Base-by-base conservation (phyloP, 2,888 invertebrate genomes). In the Copidosoma aretas region DNA sequence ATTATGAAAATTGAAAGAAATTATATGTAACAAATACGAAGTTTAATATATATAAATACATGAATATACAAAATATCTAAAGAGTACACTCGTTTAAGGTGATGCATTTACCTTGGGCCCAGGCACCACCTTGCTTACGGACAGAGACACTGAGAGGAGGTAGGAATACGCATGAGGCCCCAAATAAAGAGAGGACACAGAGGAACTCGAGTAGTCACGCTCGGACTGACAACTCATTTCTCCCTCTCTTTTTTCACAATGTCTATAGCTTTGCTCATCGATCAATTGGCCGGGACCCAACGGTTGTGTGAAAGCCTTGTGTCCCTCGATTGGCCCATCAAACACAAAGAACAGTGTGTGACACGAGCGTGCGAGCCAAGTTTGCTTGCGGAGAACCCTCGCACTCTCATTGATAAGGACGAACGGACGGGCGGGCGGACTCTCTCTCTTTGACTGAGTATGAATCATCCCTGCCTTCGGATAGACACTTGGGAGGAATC, bases 101-200 rank as follows among this genome's bases (percentile, higher is more conserved):
- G 83, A 83, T 82, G 83, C 83, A 84, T 82, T 84, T 84, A 84
- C 84, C 84, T 84, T 84, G 80, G 83, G 83, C 83, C 84, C 83
- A 82, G 82, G 82, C 83, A 83, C 82, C 82, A 83, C 83, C 83
- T 83, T 82, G 79, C 79, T 82, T 80, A 83, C 82, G 77, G 78
- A 80, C 78, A 82, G 81, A 32, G 32, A 32, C 32, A 82, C 81
- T 73, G 76, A 76, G 73, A 74, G 70, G 68, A 71, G 73, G 74
- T 15, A 17, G 73, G 74, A 46, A 17, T 14, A 46, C 17, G 71
- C 74, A 65, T 19, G 64, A 68, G 68, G 71, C 71, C 71, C 68
- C 68, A 68, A 68, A 66, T 19, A 81, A 78, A 19, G 14, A 19
- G 21, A 19, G 53, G 32, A 19, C 32, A 46, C 46, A 24, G 58